Evolutionary conservation across 2,888 invertebrate species (phyloP).

Genomic region (Phragmatobia fuliginosa): DNA sequence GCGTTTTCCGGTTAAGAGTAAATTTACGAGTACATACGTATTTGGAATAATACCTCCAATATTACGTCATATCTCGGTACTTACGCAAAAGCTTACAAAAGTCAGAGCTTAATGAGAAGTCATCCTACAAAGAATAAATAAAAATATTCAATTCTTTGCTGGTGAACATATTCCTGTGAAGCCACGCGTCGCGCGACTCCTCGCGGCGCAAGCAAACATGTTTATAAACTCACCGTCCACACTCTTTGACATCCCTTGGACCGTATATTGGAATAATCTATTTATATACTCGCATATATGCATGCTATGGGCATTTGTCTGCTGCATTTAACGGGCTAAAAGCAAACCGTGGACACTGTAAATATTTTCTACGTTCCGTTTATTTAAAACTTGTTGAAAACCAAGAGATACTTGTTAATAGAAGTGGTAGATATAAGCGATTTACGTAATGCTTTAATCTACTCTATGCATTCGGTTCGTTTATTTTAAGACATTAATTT

Average conservation of each 20-base stretch:
- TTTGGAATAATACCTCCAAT: not conserved
- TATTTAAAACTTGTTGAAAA: not conserved
- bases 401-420: not conserved
- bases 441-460: not conserved
- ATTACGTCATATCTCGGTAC: not conserved
- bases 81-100: not conserved
- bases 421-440: not conserved
- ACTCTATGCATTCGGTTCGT: not conserved
- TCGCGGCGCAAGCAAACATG: constrained; percentile 45
- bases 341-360: constrained; percentile 14
- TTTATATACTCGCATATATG: constrained; percentile 41
- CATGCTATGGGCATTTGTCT: constrained; percentile 36
- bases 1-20: too few species aligned
- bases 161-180: constrained; percentile 43
- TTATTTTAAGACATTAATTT: not conserved
- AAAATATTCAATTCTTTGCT: constrained; percentile 41
- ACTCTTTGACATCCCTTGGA: constrained; percentile 53
- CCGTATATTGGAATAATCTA: constrained; percentile 52
- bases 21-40: not conserved
- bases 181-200: constrained; percentile 30
- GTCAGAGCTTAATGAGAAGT: constrained; percentile 1
- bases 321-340: constrained; percentile 28
- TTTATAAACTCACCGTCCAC: constrained; percentile 48
- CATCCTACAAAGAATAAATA: constrained; percentile 30
- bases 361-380: constrained; percentile 2